Evolutionary conservation across 2,888 invertebrate species (phyloP).

Genomic region (Cerastis rubricosa): DNA sequence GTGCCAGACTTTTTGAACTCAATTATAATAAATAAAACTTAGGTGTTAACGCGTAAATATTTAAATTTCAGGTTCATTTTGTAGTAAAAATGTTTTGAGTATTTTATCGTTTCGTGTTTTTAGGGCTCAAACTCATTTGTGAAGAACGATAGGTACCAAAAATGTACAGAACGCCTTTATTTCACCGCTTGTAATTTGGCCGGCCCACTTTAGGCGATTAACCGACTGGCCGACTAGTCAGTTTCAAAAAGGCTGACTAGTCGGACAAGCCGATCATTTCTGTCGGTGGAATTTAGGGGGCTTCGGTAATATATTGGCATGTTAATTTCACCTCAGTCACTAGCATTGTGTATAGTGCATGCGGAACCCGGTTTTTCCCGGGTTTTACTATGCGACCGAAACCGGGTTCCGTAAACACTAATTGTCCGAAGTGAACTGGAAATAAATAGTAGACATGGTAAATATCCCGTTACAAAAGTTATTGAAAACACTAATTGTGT

Average conservation of each 20-base stretch:
- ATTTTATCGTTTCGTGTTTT: background rate
- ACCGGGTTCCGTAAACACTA: too few species aligned
- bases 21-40: slow-evolving; percentile 48
- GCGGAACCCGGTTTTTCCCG: too few species aligned
- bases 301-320: background rate
- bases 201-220: background rate
- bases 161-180: background rate
- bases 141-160: background rate
- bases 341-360: background rate
- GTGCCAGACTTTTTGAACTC: slow-evolving; percentile 38
- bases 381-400: too few species aligned
- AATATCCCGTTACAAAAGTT: too few species aligned
- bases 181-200: background rate
- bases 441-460: too few species aligned
- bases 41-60: slow-evolving; percentile 30
- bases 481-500: too few species aligned
- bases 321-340: background rate
- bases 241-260: background rate
- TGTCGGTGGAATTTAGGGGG: background rate
- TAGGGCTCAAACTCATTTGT: background rate
- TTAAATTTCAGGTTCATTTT: slow-evolving; percentile 24
- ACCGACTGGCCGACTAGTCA: background rate
- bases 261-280: background rate
- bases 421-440: too few species aligned
- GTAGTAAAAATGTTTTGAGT: background rate